phyloP scores from a whole-genome alignment of 53 echinoderm and acorn worm genomes.

The Astropecten irregularis region DNA sequence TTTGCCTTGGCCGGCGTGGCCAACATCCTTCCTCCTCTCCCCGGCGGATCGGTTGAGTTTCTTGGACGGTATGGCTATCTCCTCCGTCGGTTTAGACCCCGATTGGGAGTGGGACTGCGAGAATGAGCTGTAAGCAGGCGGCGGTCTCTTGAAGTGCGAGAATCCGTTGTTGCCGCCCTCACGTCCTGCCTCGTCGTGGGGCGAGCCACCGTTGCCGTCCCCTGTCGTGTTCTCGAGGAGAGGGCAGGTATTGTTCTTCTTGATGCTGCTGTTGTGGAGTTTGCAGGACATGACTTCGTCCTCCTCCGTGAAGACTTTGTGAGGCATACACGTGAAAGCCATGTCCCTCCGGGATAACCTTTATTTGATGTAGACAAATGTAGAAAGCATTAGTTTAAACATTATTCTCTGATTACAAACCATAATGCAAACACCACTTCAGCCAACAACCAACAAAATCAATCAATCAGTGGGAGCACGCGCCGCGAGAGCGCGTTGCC shows the following conservation, averaged over 20 bases:
- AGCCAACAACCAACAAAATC: too few relatives aligned
- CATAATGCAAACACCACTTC: too few relatives aligned
- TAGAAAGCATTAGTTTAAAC: too few relatives aligned
- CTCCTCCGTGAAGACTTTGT: constrained; percentile 92
- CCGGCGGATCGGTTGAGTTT: constrained; percentile 65
- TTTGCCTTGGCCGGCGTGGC: background rate
- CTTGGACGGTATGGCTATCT: constrained; percentile 38
- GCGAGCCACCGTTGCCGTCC: background rate
- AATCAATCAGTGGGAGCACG: too few relatives aligned
- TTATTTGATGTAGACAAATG: background rate
- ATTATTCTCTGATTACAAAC: too few relatives aligned
- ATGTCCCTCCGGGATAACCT: constrained; percentile 91
- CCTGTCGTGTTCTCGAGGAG: background rate
- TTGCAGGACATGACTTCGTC: constrained; percentile 81
- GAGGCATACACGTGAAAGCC: constrained; percentile 93
- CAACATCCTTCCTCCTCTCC: constrained; percentile 53
- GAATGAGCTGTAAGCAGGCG: constrained; percentile 38
- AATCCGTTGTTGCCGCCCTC: constrained; percentile 32
- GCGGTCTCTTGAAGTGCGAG: constrained; percentile 47
- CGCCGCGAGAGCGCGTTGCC: too few relatives aligned
- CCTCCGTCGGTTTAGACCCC: constrained; percentile 7
- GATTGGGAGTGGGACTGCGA: constrained; percentile 1
- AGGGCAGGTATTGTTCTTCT: background rate
- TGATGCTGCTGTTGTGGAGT: constrained; percentile 52
- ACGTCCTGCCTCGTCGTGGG: background rate